A percentile compares a stretch with the other conserved stretches of the same genome.
Conservation (phyloP, 2,113 vertebrate species). For the Semnopithecus entellus region DNA sequence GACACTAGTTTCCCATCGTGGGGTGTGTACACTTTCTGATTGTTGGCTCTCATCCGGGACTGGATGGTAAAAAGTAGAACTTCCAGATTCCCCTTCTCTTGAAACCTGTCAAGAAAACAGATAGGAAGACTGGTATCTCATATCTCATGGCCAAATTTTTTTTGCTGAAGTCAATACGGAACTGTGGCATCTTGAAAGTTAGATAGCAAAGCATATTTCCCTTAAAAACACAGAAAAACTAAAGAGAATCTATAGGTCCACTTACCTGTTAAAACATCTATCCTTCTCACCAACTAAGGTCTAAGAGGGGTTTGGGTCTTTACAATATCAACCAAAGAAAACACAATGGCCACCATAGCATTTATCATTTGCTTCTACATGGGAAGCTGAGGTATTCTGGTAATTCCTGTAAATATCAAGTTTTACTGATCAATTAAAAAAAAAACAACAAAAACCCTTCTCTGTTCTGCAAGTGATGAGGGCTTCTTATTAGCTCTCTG, state of each 20-base stretch:
- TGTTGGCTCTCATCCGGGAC: constrained; percentile 98
- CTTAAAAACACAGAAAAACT: constrained; percentile 7
- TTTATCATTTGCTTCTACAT: not conserved
- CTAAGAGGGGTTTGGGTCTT: not conserved
- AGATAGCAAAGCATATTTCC: not conserved
- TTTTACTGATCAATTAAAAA: not conserved
- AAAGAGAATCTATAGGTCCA: not conserved
- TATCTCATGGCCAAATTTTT: not conserved
- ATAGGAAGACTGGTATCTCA: not conserved
- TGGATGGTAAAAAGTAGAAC: constrained; percentile 98
- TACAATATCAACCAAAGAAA: not conserved
- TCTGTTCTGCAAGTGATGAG: not conserved
- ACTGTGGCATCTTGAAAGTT: not conserved
- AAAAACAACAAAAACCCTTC: not conserved
- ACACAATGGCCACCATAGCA: not conserved
- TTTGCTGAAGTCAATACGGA: not conserved
- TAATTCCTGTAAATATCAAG: not conserved
- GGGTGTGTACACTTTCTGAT: constrained; percentile 95
- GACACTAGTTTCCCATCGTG: constrained; percentile 95
- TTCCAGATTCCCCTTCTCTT: constrained; percentile 98
- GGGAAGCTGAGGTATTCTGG: not conserved
- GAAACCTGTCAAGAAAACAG: constrained; percentile 88
- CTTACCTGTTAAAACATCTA: not conserved
- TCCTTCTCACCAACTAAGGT: not conserved
- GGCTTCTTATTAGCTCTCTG: not conserved